Evolutionary conservation across 2,888 invertebrate genomes (phyloP), one percentile per base, ranked within the genome.

Genomic region (Pogonocherus hispidulus): DNA sequence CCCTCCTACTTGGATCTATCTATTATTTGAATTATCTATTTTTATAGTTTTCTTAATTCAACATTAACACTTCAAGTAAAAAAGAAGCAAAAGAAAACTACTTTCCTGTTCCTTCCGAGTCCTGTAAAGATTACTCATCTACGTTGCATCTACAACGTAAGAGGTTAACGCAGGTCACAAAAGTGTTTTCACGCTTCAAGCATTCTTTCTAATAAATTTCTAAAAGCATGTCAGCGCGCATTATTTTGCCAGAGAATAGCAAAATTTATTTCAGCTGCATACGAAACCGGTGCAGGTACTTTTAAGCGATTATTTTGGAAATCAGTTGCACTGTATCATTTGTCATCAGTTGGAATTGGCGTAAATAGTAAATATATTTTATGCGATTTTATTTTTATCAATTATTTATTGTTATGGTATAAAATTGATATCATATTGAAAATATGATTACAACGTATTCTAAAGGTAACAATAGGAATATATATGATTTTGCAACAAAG

Each of bases 211-310:
- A 46, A 46, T 46, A 46, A 46, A 46, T 46, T n/a, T 18, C 46
- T 46, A 46, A 46, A 46, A 46, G 46, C 46, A 46, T 46, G 46
- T 46, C 46, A 46, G 18, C 46, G 46, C 16, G 46, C 46, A 19
- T 46, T 46, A 46, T 46, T 46, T 46, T 46, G 46, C 19, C 19
- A 19, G 16, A 46, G 6, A 46, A 16, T 18, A 46, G 46, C 16
- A 46, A 18, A 46, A 46, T 46, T 46, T 46, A 46, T 46, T 46
- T 46, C 46, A 8, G 46, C 9, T 49, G 22, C 22, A 49, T 49
- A 49, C n/a, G 49, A 22, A 19, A 18, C 47, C 19, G 8, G 11
- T n/a, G 37, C n/a, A 37, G n/a, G n/a, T 41, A 9, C 14, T 41
- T 16, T n/a, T 5, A 41, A 14, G 14, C 16, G n/a, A 16, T 41